Percentiles rank a stretch among this genome's conserved stretches.
Evolutionary conservation across 2,888 invertebrate genomes (phyloP).

Genomic region (Lycia hirtaria): DNA sequence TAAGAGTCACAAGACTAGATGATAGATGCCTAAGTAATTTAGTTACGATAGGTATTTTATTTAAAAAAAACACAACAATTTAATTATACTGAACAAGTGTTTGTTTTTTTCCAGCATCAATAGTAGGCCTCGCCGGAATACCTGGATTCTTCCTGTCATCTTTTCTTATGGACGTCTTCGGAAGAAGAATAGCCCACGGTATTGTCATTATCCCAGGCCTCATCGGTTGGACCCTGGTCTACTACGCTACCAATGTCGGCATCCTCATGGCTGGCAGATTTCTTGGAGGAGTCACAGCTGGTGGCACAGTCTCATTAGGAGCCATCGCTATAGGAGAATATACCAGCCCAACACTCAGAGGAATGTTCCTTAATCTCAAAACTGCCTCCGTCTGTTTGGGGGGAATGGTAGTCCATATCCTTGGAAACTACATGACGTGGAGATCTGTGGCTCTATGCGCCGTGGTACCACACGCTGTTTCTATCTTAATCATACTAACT

Average conservation of each 20-base stretch:
- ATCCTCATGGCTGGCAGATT: conserved; percentile 52
- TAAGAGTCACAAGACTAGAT: too few species aligned
- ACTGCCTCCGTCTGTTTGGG: conserved; percentile 52
- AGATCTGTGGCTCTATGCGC: conserved; percentile 50
- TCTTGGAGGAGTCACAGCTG: conserved; percentile 69
- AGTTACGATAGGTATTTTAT: background rate
- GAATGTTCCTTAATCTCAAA: conserved; percentile 58
- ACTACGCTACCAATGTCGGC: conserved; percentile 55
- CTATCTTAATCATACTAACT: conserved; percentile 60
- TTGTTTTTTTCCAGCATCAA: conserved; percentile 49
- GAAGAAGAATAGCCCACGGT: conserved; percentile 48
- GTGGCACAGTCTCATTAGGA: conserved; percentile 68
- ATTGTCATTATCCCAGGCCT: conserved; percentile 72
- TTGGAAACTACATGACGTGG: conserved; percentile 52
- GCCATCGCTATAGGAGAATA: conserved; percentile 64
- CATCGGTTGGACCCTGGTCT: conserved; percentile 77
- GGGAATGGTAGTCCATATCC: conserved; percentile 49
- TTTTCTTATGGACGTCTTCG: conserved; percentile 51
- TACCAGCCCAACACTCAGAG: conserved; percentile 55
- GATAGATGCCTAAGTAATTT: too few species aligned
- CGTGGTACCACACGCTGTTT: conserved; percentile 41
- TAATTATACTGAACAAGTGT: background rate
- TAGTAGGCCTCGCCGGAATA: conserved; percentile 49
- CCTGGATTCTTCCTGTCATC: conserved; percentile 56
- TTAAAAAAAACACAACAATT: background rate